A percentile compares a stretch with the other conserved stretches of the same genome.
phyloP scores from a whole-genome alignment of 2,888 invertebrate genomes.

The Amphipoea oculea region DNA sequence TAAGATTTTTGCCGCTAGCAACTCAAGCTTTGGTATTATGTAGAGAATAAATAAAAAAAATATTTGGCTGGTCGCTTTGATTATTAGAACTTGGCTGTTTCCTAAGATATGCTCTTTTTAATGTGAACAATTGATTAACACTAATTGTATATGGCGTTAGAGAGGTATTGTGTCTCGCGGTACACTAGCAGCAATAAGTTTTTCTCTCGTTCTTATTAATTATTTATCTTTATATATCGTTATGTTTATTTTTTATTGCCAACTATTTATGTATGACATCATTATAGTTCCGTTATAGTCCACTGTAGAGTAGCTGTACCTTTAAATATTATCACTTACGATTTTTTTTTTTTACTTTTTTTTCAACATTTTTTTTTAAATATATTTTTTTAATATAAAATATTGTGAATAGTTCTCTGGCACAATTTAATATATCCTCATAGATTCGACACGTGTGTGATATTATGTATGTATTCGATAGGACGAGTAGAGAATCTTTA shows the following conservation, averaged over 20 bases:
- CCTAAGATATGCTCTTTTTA: conserved; percentile 79
- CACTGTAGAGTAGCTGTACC: conserved; percentile 65
- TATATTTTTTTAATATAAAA: conserved; percentile 8
- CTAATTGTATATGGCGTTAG: conserved; percentile 57
- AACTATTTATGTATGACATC: conserved; percentile 50
- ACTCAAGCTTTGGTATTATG: conserved; percentile 82
- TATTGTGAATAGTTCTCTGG: conserved; percentile 59
- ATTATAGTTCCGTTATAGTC: conserved; percentile 57
- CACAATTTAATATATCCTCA: conserved; percentile 54
- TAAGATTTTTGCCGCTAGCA: conserved; percentile 83
- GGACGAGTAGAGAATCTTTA: conserved; percentile 76
- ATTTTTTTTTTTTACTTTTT: conserved; percentile 8
- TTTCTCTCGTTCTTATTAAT: conserved; percentile 77
- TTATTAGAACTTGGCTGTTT: conserved; percentile 86
- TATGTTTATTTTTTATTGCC: conserved; percentile 36
- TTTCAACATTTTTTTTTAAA: not conserved
- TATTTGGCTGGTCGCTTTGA: conserved; percentile 88
- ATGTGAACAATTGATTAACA: conserved; percentile 73
- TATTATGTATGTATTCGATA: conserved; percentile 57
- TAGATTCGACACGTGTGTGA: conserved; percentile 54
- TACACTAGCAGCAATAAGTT: conserved; percentile 70
- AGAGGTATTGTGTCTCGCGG: conserved; percentile 56
- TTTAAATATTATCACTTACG: conserved; percentile 38
- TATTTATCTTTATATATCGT: conserved; percentile 55
- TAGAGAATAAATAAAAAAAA: conserved; percentile 79